Percentiles rank a stretch among this genome's conserved stretches.
Evolutionary conservation across 1,140 invertebrate species (phyloP).

Genomic region (Caenorhabditis briggsae): DNA sequence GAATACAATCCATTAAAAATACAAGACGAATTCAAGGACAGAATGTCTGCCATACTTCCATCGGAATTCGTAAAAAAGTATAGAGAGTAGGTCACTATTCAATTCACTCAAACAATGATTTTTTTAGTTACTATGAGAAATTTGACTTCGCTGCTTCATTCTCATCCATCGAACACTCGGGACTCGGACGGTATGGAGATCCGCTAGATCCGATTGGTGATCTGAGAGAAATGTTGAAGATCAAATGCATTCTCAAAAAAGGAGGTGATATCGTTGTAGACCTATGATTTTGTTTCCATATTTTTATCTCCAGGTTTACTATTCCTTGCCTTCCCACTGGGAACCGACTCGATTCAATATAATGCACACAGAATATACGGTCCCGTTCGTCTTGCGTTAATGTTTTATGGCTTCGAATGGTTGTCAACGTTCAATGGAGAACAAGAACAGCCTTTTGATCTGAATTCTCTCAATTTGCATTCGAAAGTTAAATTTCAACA

Average conservation of each 20-base stretch:
- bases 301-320: constrained; percentile 6
- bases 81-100: neutral
- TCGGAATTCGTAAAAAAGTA: constrained; percentile 30
- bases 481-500: neutral
- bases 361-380: constrained; percentile 45
- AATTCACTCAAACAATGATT: no score
- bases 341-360: constrained; percentile 24
- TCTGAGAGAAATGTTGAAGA: constrained; percentile 51
- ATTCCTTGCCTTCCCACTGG: constrained; percentile 41
- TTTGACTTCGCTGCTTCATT: constrained; percentile 53
- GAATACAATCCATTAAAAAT: constrained; percentile 45
- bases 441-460: neutral
- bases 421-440: neutral
- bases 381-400: constrained; percentile 32
- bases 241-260: constrained; percentile 55
- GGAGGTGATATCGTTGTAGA: neutral
- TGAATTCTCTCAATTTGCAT: neutral
- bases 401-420: constrained; percentile 32
- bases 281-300: neutral
- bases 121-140: constrained; percentile 3
- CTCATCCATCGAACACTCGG: constrained; percentile 54
- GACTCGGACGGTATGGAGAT: constrained; percentile 52
- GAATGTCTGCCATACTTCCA: constrained; percentile 3
- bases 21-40: constrained; percentile 4
- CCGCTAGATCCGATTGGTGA: constrained; percentile 54